Conservation (phyloP, 1,140 invertebrate genomes). For the Panonychus citri region DNA sequence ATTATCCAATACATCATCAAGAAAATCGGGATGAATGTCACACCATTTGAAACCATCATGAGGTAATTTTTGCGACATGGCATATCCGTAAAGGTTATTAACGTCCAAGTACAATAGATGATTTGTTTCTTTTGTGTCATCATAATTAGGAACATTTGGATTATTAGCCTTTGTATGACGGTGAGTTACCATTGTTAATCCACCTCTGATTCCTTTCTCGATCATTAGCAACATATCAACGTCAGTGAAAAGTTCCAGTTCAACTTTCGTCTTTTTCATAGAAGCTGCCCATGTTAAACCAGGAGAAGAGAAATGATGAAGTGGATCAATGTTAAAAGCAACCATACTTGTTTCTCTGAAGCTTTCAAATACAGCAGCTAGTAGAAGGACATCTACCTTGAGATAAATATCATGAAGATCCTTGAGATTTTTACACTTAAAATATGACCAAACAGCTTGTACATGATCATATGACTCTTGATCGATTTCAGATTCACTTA, state of each 20-base stretch:
- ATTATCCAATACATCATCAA: conserved; percentile 2
- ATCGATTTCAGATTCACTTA: not conserved
- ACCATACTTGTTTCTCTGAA: not conserved
- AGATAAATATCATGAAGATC: conserved; percentile 25
- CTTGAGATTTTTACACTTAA: conserved; percentile 19
- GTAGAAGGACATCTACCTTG: conserved; percentile 21
- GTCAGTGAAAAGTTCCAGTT: no score
- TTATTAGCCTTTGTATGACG: not conserved
- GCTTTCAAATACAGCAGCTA: conserved; percentile 27
- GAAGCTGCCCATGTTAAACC: no score
- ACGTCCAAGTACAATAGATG: conserved; percentile 16
- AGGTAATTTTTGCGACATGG: conserved; percentile 9
- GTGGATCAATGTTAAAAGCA: conserved; percentile 16
- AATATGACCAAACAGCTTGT: conserved; percentile 14
- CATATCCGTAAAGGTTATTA: not conserved
- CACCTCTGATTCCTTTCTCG: conserved; percentile 14
- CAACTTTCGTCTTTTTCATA: no score
- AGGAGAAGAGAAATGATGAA: not conserved
- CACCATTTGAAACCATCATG: conserved; percentile 9
- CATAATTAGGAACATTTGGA: conserved; percentile 13
- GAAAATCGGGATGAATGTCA: not conserved
- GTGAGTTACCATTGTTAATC: not conserved
- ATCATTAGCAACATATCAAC: conserved; percentile 16
- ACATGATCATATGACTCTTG: not conserved
- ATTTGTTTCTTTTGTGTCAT: conserved; percentile 1